Percentiles rank a stretch among this genome's conserved stretches.
These are phyloP conservation scores for Parnassius apollo DNA, from an alignment of 2,888 invertebrate genomes.

Conservation along the genomic window DNA sequence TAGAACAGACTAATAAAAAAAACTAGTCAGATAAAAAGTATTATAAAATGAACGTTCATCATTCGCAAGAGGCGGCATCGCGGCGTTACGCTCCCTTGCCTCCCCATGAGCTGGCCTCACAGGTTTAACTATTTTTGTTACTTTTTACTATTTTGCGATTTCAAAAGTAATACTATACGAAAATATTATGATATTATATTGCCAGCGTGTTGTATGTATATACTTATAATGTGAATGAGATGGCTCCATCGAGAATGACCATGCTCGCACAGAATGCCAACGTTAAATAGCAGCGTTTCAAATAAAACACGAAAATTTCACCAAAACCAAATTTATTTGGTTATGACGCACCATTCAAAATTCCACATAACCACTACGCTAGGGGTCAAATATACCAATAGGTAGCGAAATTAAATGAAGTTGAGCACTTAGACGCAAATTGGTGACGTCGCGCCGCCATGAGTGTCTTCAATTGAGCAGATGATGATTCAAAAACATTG, in stretches of 20 bases:
- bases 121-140: constrained; percentile 34
- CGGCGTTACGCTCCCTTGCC: constrained; percentile 41
- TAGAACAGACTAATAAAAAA: constrained; percentile 20
- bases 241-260: too few relatives aligned
- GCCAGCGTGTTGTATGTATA: too few relatives aligned
- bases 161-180: too few relatives aligned
- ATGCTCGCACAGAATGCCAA: too few relatives aligned
- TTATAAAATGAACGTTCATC: constrained; percentile 30
- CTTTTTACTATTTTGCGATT: constrained; percentile 18
- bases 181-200: too few relatives aligned
- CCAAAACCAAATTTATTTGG: not conserved
- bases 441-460: constrained; percentile 37
- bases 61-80: constrained; percentile 35
- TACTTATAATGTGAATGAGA: too few relatives aligned
- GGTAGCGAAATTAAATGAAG: constrained; percentile 32
- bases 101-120: constrained; percentile 44
- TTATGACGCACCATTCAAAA: constrained; percentile 16
- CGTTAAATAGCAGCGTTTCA: too few relatives aligned
- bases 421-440: constrained; percentile 31
- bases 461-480: constrained; percentile 51
- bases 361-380: constrained; percentile 7
- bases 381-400: constrained; percentile 28
- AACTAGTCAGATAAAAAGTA: constrained; percentile 21
- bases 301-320: too few relatives aligned
- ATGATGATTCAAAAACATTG: constrained; percentile 64